Conservation (phyloP, 2,113 vertebrate genomes). For the Nycticorax nycticorax region DNA sequence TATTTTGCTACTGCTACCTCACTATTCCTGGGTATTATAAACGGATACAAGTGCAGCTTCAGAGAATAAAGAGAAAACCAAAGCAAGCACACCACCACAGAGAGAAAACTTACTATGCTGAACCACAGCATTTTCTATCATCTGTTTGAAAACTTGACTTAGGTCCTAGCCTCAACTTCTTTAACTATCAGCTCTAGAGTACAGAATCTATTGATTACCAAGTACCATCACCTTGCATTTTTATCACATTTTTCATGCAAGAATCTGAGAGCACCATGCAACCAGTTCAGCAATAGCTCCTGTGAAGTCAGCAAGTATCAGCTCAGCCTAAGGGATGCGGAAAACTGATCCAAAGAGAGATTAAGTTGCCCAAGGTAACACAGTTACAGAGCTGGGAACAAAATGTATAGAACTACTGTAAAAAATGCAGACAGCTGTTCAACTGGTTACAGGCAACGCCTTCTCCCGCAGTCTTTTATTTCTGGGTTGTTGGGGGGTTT, state of each 20-base stretch:
- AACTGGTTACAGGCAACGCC: neutral
- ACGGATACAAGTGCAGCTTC: neutral
- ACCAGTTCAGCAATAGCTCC: neutral
- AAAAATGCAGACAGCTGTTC: neutral
- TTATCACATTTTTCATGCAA: neutral
- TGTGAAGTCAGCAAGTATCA: constrained; percentile 35
- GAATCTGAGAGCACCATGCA: neutral
- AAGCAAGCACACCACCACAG: neutral
- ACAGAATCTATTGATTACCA: neutral
- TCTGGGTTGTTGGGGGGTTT: too few species aligned
- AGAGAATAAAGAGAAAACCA: neutral
- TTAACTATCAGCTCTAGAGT: neutral
- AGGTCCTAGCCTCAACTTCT: neutral
- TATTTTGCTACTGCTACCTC: neutral
- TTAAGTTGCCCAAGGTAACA: neutral
- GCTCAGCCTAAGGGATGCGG: neutral
- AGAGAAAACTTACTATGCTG: neutral
- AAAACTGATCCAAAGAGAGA: neutral
- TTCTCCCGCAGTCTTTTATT: neutral
- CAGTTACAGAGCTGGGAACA: neutral
- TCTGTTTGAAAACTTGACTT: neutral
- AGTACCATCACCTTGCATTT: constrained; percentile 5
- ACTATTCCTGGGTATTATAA: neutral
- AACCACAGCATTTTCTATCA: neutral
- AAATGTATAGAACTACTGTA: neutral